phyloP scores from a whole-genome alignment of 2,113 vertebrate species.

The Pseudorhombus dupliciocellatus region DNA sequence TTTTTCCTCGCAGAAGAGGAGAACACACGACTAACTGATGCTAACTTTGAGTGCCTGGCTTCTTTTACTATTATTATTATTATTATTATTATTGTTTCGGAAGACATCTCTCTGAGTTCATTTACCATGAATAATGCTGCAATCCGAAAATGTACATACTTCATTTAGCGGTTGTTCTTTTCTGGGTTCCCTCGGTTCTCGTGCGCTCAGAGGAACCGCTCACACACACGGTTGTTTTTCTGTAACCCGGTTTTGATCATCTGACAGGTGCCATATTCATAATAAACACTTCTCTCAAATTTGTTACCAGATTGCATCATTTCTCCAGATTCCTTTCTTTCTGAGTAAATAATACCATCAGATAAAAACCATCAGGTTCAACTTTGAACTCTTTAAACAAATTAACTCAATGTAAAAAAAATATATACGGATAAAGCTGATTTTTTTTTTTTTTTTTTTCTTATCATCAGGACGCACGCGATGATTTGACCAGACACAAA shows the following conservation, averaged over 20 bases:
- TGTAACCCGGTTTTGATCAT: constrained; percentile 98
- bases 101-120: constrained; percentile 83
- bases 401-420: too few relatives aligned
- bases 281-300: constrained; percentile 99
- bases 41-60: constrained; percentile 99
- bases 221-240: constrained; percentile 95
- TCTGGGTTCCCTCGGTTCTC: constrained; percentile 97
- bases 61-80: constrained; percentile 74
- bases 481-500: too few relatives aligned
- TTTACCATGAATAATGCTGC: constrained; percentile 98
- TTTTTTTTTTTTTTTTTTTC: too few relatives aligned
- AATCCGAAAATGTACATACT: constrained; percentile 98
- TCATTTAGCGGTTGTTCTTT: constrained; percentile 98
- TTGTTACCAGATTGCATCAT: constrained; percentile 96
- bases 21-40: constrained; percentile 90
- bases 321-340: constrained; percentile 82
- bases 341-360: too few relatives aligned
- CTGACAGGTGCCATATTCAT: constrained; percentile 99
- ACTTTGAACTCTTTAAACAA: too few relatives aligned
- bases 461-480: too few relatives aligned
- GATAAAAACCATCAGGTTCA: too few relatives aligned
- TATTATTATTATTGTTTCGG: constrained; percentile 72
- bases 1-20: constrained; percentile 61
- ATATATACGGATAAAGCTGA: too few relatives aligned
- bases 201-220: constrained; percentile 87